Percentiles rank a stretch among this genome's conserved stretches.
Conservation (phyloP, 2,888 invertebrate species). For the Ophion obscuratus region DNA sequence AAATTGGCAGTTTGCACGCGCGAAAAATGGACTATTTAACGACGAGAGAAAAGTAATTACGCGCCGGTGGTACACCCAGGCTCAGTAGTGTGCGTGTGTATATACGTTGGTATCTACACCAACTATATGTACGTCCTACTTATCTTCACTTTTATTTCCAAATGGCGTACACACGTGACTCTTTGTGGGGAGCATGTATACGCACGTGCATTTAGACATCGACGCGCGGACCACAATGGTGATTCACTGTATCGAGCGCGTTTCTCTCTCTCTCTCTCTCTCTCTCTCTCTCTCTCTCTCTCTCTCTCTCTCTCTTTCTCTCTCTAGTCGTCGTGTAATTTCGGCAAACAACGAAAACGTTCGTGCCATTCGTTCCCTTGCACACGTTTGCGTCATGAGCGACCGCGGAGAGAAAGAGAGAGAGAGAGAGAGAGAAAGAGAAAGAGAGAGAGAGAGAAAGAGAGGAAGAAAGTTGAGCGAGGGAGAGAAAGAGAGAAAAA, state of each 20-base stretch:
- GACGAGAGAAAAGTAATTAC: conserved; percentile 30
- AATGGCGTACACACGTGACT: conserved; percentile 43
- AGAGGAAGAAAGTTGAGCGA: neutral
- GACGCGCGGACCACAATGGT: conserved; percentile 27
- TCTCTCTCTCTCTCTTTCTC: neutral
- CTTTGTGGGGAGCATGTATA: conserved; percentile 4
- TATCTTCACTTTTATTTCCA: conserved; percentile 27
- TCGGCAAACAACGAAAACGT: conserved; percentile 64
- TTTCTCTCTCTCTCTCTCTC: conserved; percentile 8
- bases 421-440: neutral
- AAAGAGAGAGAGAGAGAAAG: neutral
- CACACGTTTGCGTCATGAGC: conserved; percentile 16
- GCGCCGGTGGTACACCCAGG: neutral
- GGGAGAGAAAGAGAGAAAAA: neutral
- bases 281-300: neutral
- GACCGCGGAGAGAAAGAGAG: conserved; percentile 7
- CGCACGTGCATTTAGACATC: conserved; percentile 1
- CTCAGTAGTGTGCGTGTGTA: too few species aligned
- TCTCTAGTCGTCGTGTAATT: conserved; percentile 49
- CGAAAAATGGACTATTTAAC: conserved; percentile 12
- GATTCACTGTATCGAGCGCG: conserved; percentile 59
- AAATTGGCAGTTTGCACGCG: neutral
- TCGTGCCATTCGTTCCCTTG: conserved; percentile 43
- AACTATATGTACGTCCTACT: conserved; percentile 17
- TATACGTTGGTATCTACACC: conserved; percentile 2